These are phyloP conservation scores for Glaucopsyche alexis DNA, from an alignment of 2,888 invertebrate genomes.

Conservation along the genomic window DNA sequence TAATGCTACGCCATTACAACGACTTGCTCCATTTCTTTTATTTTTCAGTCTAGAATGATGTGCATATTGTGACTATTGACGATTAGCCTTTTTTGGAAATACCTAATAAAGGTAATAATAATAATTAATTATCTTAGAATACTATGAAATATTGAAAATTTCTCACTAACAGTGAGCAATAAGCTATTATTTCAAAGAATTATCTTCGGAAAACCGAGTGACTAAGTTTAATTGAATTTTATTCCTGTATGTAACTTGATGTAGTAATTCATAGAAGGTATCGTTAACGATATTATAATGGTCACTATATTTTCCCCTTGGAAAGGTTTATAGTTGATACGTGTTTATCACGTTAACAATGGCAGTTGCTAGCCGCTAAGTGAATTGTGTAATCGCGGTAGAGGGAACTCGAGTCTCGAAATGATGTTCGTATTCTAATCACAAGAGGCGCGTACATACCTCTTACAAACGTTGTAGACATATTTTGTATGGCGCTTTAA, in stretches of 20 bases:
- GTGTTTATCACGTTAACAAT: constrained; percentile 16
- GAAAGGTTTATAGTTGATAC: constrained; percentile 15
- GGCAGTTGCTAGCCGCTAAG: neutral
- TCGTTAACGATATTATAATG: neutral
- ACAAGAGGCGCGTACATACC: neutral
- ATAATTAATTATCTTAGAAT: too few species aligned
- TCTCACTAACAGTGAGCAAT: neutral
- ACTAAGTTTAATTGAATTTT: neutral
- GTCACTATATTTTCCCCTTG: neutral
- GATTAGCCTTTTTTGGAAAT: too few species aligned
- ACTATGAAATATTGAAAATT: neutral
- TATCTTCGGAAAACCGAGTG: neutral
- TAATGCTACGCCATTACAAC: too few species aligned
- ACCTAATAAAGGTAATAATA: too few species aligned
- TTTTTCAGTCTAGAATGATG: too few species aligned
- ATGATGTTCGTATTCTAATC: neutral
- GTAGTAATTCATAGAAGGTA: constrained; percentile 2
- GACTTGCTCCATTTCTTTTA: too few species aligned
- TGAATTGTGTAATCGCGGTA: neutral
- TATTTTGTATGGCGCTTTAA: too few species aligned
- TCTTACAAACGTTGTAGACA: too few species aligned
- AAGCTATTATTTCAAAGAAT: neutral
- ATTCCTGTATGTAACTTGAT: neutral
- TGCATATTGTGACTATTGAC: too few species aligned
- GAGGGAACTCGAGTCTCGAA: neutral